Evolutionary conservation across 2,797 vertebrate genomes (phyloP), one percentile per base, ranked within the genome.

Genomic region (Oophaga sylvatica): DNA sequence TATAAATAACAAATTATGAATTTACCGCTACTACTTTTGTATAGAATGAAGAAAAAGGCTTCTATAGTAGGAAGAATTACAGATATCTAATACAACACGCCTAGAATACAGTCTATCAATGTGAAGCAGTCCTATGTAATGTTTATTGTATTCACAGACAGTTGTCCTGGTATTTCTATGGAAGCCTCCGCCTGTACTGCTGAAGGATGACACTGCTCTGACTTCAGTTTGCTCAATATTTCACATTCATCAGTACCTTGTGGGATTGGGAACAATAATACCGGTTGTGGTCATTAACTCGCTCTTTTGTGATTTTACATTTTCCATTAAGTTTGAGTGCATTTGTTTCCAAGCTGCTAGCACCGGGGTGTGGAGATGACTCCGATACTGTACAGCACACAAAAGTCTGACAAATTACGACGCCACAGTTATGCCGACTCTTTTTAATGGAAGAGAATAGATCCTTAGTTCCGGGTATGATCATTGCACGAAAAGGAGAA

Each of bases 351-450:
- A 83, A 20, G 78, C 65, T 82, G 87, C 56, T 83, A 90, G 75
- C 70, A 87, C 71, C 41, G 84, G 67, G 80, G 84, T 89, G 20
- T 29, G 86, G 19, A 87, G 56, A 85, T 70, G 31, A 87, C 89
- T 84, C 79, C 63, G 84, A 0, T 1, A 53, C 79, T 86, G 90
- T 22, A 87, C 67, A 87, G 90, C 91, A 87, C 9, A 91, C 59
- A 89, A 91, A 91, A 0, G 0, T 70, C 57, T 88, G 87, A 90
- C 90, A 92, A 91, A 91, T 86, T 85, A 70, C 45, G 87, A 16
- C 83, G 53, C 83, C 82, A 90, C 91, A 17, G n/a, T 56, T 90
- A 31, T 73, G 89, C 90, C 91, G 26, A 41, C 53, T 70, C 85
- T 15, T 90, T 92, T 70, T 83, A 78, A 90, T 87, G 85, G 7